Conservation (phyloP, 2,888 invertebrate genomes). For the Andrena dorsata region DNA sequence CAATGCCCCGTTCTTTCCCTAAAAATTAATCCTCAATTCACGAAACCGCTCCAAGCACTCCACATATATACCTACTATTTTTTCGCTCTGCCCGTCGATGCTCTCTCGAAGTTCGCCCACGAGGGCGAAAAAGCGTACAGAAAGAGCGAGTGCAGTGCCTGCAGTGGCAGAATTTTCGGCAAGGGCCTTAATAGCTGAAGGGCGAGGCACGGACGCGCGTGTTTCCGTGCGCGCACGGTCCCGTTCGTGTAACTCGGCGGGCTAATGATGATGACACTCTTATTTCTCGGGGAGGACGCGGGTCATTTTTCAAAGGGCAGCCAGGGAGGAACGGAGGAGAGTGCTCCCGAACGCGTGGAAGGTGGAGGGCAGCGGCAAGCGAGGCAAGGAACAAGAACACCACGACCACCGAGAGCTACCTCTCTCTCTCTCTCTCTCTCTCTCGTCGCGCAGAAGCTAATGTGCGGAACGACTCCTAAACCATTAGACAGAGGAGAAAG, state of each 20-base stretch:
- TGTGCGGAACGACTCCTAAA: constrained; percentile 83
- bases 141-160: background rate
- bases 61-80: no score
- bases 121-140: background rate
- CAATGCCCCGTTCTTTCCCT: no score
- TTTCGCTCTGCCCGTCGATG: background rate
- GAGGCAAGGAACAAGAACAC: constrained; percentile 50
- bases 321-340: constrained; percentile 66
- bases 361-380: constrained; percentile 43
- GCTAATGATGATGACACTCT: constrained; percentile 85
- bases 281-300: constrained; percentile 82
- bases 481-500: constrained; percentile 77
- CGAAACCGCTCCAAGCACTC: no score
- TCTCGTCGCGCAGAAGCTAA: constrained; percentile 82
- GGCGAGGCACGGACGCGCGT: constrained; percentile 37
- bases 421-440: constrained; percentile 65
- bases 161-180: constrained; percentile 32
- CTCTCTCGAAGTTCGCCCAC: background rate
- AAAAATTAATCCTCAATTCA: no score
- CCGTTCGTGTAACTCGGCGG: constrained; percentile 79
- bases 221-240: constrained; percentile 60
- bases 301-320: constrained; percentile 84
- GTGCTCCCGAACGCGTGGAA: constrained; percentile 54
- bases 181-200: constrained; percentile 49
- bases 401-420: constrained; percentile 11